Conservation (phyloP, 1,140 invertebrate genomes). For the Neodiprion fabricii region DNA sequence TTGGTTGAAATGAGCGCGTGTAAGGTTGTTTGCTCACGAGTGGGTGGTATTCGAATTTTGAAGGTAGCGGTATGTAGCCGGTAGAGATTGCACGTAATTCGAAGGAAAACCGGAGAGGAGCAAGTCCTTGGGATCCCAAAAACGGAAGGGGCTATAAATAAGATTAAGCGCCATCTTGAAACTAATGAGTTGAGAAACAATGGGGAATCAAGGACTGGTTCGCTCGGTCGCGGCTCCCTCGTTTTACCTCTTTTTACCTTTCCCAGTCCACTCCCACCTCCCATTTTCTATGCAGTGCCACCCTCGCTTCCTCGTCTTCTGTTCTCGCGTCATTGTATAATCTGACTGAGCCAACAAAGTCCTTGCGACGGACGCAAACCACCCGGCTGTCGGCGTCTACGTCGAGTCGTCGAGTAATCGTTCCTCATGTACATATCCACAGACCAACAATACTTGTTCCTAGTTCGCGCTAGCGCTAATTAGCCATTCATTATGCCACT, state of each 20-base stretch:
- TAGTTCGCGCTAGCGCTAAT: background rate
- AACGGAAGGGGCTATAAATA: conserved; percentile 7
- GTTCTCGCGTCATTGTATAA: conserved; percentile 3
- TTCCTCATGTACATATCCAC: background rate
- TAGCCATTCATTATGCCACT: background rate
- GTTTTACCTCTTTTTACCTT: background rate
- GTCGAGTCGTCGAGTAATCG: background rate
- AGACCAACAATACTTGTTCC: background rate
- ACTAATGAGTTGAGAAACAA: conserved; percentile 7
- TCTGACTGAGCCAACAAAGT: background rate
- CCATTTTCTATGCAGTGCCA: background rate
- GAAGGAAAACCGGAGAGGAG: background rate
- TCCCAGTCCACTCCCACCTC: background rate
- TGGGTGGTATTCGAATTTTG: background rate
- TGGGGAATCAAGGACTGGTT: background rate
- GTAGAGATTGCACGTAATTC: background rate
- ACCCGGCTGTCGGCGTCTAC: background rate
- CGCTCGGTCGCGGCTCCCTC: background rate
- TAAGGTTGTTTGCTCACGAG: no score
- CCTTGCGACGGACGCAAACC: background rate
- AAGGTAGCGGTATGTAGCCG: background rate
- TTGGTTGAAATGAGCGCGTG: no score
- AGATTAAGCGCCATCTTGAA: background rate
- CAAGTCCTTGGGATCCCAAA: background rate
- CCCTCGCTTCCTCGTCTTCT: background rate